These are phyloP conservation scores for Tetramorium alpestre DNA, from an alignment of 1,140 invertebrate genomes.

Conservation along the genomic window DNA sequence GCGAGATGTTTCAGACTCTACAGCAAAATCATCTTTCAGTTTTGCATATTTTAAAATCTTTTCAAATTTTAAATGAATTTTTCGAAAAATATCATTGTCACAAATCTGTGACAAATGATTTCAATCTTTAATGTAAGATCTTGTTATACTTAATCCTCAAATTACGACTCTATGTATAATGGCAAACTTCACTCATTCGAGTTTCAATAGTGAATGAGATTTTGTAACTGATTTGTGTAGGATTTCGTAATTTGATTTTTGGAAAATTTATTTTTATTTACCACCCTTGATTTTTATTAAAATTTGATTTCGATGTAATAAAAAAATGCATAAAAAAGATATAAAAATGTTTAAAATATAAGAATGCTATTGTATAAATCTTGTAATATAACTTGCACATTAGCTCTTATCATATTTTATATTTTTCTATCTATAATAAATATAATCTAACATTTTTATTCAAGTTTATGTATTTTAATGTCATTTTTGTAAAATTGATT, in stretches of 20 bases:
- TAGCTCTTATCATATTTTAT: background rate
- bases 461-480: background rate
- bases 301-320: too few species aligned
- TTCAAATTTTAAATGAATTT: background rate
- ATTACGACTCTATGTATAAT: background rate
- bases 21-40: background rate
- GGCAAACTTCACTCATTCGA: background rate
- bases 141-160: background rate
- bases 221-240: background rate
- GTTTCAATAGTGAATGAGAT: background rate
- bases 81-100: background rate
- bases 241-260: background rate
- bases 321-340: too few species aligned
- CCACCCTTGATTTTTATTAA: too few species aligned
- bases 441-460: background rate
- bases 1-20: background rate
- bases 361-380: too few species aligned
- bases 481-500: background rate
- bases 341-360: too few species aligned
- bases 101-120: background rate
- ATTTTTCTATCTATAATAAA: background rate
- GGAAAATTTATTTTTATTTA: background rate
- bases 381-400: background rate
- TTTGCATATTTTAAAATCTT: background rate
- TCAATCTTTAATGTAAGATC: background rate